Base-by-base conservation (phyloP, 2,113 vertebrate genomes). In the Toxotes chatareus region DNA sequence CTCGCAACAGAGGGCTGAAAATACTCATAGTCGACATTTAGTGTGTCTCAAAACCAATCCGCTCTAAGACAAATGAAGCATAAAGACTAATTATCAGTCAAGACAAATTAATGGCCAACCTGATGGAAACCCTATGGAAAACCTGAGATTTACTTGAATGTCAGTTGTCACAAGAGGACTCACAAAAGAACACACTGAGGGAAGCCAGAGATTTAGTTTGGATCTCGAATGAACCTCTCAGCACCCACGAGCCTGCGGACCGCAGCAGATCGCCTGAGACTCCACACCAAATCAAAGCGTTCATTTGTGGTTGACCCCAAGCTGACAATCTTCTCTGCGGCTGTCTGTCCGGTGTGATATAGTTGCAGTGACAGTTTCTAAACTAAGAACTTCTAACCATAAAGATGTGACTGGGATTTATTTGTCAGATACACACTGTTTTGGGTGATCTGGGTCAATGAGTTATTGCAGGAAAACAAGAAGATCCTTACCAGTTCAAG, bases 301-400 rank as follows among this genome's bases (percentile, higher is more conserved):
- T 77, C 14, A 89, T 88, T 89, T 78, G 91, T 61, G 85, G 91
- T 76, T 14, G 14, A 79, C 63, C 67, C 66, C 38, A 72, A 70
- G 66, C 59, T 59, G 72, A 84, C 86, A 77, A 53, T 86, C 81
- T 63, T 71, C 51, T 36, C 67, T 44, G 74, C 1, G 73, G 84
- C 56, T 11, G 79, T 70, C 82, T 53, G 63, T 44, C 61, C 21
- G 5, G 32, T 65, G 85, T 78, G 73, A 88, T 75, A 70, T 40
- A 63, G 67, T 31, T 51, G 49, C 47, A 57, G 34, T 38, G 53
- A 72, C 38, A 44, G 71, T 73, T 84, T 89, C 88, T 82, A 86
- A 88, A 91, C 49, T 82, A 46, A 84, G 85, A 84, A 49, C 65
- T 46, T 71, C 40, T 34, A n/a, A 73, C 80, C 80, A 80, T 62